Evolutionary conservation across 2,888 invertebrate species (phyloP).

Genomic region (Aspidiotus rigidus): DNA sequence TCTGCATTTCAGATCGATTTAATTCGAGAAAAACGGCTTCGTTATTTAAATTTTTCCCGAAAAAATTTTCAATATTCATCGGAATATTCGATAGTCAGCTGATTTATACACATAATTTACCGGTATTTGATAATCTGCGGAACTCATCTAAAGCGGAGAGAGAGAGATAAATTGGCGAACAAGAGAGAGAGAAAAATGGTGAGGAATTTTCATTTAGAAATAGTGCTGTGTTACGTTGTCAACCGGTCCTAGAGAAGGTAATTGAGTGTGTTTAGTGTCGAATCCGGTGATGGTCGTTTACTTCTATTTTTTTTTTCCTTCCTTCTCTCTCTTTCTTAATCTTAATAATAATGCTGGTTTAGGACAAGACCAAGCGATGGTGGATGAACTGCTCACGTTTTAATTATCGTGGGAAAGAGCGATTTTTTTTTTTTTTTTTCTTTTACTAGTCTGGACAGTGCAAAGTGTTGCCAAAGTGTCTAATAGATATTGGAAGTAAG

Average conservation of each 20-base stretch:
- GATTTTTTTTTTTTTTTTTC: background rate
- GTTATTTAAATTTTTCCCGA: background rate
- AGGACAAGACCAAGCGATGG: conserved; percentile 3
- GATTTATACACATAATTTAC: too few species aligned
- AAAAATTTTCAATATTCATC: background rate
- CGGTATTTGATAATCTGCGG: too few species aligned
- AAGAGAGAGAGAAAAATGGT: too few species aligned
- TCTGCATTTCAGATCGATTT: background rate
- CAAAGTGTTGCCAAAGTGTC: conserved; percentile 18
- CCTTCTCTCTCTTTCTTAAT: conserved; percentile 7
- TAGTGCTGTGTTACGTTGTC: conserved; percentile 14
- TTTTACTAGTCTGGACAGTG: background rate
- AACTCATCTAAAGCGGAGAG: too few species aligned
- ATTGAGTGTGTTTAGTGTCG: conserved; percentile 27
- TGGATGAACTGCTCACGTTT: conserved; percentile 1
- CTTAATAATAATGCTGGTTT: conserved; percentile 23
- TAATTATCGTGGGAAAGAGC: conserved; percentile 29
- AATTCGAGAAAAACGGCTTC: background rate
- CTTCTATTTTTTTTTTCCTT: background rate
- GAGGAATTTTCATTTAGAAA: too few species aligned
- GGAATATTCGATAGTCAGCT: too few species aligned
- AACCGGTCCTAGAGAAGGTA: conserved; percentile 25
- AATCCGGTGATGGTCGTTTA: conserved; percentile 31
- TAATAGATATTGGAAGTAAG: conserved; percentile 9
- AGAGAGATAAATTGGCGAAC: too few species aligned